A percentile compares a stretch with the other conserved stretches of the same genome.
These are phyloP conservation scores for Pseudomyrmex cubaensis DNA, from an alignment of 1,140 invertebrate genomes.

Conservation along the genomic window DNA sequence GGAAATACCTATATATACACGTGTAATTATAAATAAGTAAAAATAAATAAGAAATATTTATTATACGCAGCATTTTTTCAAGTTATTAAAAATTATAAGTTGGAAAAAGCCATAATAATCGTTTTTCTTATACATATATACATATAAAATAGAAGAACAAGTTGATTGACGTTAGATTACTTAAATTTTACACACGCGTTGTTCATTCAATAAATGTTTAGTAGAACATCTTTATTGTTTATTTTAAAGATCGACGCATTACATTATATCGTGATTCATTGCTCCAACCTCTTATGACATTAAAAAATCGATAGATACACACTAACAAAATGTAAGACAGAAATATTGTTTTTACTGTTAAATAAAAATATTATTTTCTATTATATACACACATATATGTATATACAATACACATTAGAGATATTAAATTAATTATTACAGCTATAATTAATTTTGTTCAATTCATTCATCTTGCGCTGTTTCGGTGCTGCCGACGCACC, in stretches of 20 bases:
- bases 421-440: slow-evolving; percentile 18
- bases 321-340: too few relatives aligned
- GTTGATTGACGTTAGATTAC: slow-evolving; percentile 8
- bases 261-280: slow-evolving; percentile 63
- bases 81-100: not conserved
- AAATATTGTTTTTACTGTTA: not conserved
- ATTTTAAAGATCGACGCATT: slow-evolving; percentile 42
- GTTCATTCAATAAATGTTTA: slow-evolving; percentile 28
- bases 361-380: slow-evolving; percentile 34
- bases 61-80: not conserved
- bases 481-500: slow-evolving; percentile 2
- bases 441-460: not conserved
- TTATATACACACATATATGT: not conserved
- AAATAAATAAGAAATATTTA: not conserved
- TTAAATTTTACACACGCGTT: slow-evolving; percentile 5
- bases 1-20: not conserved
- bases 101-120: not conserved
- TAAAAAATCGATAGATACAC: not conserved
- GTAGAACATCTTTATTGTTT: slow-evolving; percentile 65
- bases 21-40: not conserved
- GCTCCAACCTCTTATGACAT: not conserved
- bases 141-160: not conserved
- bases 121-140: not conserved
- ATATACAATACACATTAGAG: not conserved
- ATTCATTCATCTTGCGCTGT: slow-evolving; percentile 38